Evolutionary conservation across 64 coral and sea anemone genomes (phyloP), one percentile per base, ranked within the genome.

Genomic region (Trachythela sp.): DNA sequence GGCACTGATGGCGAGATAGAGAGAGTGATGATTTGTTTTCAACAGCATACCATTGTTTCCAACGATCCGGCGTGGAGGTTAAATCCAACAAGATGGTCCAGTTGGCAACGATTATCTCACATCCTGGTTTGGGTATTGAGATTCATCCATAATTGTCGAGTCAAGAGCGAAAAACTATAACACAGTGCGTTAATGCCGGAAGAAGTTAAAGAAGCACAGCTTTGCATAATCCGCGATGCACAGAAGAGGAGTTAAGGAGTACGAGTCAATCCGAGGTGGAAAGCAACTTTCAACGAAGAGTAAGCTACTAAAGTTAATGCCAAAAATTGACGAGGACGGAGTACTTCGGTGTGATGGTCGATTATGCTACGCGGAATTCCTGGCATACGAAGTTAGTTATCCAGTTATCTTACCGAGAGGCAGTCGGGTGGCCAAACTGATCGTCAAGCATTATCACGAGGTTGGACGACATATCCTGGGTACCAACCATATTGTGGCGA

Each of bases 401-500:
- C 71, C 32, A 26, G 31, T 38, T 15, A 77, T 77, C 3, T 38
- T 77, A 26, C 71, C 32, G 36, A 4, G 26, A 59, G 54, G 54
- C 15, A 59, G 54, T 22, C 15, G 71, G 71, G 71, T 38, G 29
- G 29, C 71, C 8, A 77, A 36, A 35, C 17, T 77, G 71, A 38
- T 77, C 17, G 31, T 35, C 4, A 77, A 77, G 71, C 71, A 35
- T 77, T 77, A 77, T 38, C 24, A 77, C 17, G 71, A 77, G 26
- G 17, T 77, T 77, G 71, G 71, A n/a, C 71, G 17, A 77, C 71
- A 77, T 77, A n/a, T 77, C 36, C 29, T 77, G 71, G 71, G 71
- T 38, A 77, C 71, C 4, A 77, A 77, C 26, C 71, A 77, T 38
- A 77, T 77, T 17, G 3, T 77, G 71, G 36, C 30, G 29, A 77